Base-by-base conservation (phyloP, 2,888 invertebrate genomes). In the Morpho helenor region DNA sequence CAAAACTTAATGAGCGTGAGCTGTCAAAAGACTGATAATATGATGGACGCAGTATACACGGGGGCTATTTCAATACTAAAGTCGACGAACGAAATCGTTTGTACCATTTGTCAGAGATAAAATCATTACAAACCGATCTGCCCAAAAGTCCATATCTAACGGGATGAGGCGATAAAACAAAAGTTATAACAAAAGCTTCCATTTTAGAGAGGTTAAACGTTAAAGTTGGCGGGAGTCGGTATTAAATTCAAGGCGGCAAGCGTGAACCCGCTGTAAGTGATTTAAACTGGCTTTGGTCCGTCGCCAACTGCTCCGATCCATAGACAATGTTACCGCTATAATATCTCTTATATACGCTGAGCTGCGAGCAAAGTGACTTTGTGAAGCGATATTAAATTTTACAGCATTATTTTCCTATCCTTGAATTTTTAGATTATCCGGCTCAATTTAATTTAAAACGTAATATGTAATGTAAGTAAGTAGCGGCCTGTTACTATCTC, bases 261-360 rank as follows among this genome's bases (percentile, higher is more conserved):
- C 60, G 52, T 52, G 39, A 45, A 49, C 8, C 41, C 16, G 43
- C 49, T 52, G 42, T 49, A 49, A 60, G 60, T 60, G 56, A 56
- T 56, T 56, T 56, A 56, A 56, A 52, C 49, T 52, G 41, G 52
- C 45, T 45, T 60, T 52, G 60, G 60, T 52, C 56, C 49, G 45
- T 49, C 56, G 60, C 60, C 56, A 56, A 45, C 56, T 52, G 31
- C 43, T 39, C 22, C 43, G 40, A 41, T 47, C 48, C 48, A 23
- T 43, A 23, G 41, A 55, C 48, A 48, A 48, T 55, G 59, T 55
- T 55, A 7, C 16, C 9, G 40, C 40, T 22, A 16, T 52, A 52
- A 43, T 43, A 8, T 8, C 43, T 43, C n/a, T 9, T 43, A 8
- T 43, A 7, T 2, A 6, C 7, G 8, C n/a, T 43, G 8, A 43